These are phyloP conservation scores for Drosophila sturtevanti DNA, from an alignment of 1,140 invertebrate species.

Conservation along the genomic window DNA sequence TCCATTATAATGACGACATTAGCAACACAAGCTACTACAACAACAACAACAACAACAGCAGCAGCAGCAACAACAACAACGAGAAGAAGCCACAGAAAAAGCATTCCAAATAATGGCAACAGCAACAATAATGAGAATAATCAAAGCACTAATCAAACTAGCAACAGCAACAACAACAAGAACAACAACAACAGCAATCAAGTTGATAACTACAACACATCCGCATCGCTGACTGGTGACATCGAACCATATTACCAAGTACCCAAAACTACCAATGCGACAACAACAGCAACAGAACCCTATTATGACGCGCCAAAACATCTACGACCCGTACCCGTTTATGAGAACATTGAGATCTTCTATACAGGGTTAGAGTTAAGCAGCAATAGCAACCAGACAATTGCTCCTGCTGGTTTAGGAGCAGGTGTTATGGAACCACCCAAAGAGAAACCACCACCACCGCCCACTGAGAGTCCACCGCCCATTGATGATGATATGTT, in stretches of 20 bases:
- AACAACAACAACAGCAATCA: constrained; percentile 37
- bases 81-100: constrained; percentile 55
- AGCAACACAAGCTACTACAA: constrained; percentile 29
- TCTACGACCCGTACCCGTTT: constrained; percentile 83
- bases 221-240: constrained; percentile 30
- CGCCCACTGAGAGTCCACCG: constrained; percentile 86
- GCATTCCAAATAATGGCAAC: constrained; percentile 70
- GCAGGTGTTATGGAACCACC: constrained; percentile 87
- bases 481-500: constrained; percentile 33
- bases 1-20: constrained; percentile 49
- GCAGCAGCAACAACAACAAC: constrained; percentile 14
- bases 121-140: constrained; percentile 73
- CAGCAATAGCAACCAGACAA: constrained; percentile 7
- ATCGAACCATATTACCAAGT: constrained; percentile 80
- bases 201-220: constrained; percentile 37
- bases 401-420: background rate
- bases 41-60: constrained; percentile 11
- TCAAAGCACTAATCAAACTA: constrained; percentile 58
- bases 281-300: constrained; percentile 47
- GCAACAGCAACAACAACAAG: constrained; percentile 47
- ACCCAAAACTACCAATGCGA: constrained; percentile 56
- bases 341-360: constrained; percentile 85
- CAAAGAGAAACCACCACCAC: constrained; percentile 93
- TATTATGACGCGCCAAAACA: constrained; percentile 82
- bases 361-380: constrained; percentile 77